Evolutionary conservation across 1,140 invertebrate genomes (phyloP).

Genomic region (Bemisia tabaci): DNA sequence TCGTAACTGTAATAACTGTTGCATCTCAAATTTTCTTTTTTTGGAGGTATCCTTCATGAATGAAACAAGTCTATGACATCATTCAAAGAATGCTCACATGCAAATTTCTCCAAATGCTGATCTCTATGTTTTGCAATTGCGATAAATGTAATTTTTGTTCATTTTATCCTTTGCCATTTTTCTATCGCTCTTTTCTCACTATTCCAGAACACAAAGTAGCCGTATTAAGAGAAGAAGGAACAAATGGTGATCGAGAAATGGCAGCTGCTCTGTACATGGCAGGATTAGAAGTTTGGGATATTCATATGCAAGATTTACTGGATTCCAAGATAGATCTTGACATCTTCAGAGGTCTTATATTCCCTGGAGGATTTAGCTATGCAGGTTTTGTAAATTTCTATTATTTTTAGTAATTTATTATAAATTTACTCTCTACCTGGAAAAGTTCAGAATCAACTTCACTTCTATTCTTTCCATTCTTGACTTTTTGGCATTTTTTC

Average conservation of each 20-base stretch:
- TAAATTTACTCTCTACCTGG: slow-evolving; percentile 8
- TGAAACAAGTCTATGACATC: too few species aligned
- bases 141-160: too few species aligned
- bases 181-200: slow-evolving; percentile 8
- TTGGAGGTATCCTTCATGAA: too few species aligned
- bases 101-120: too few species aligned
- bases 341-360: slow-evolving; percentile 75
- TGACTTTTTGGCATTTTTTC: slow-evolving; percentile 3
- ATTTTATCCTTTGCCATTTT: too few species aligned
- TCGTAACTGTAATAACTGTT: too few species aligned
- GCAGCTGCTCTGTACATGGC: slow-evolving; percentile 79
- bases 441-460: too few species aligned
- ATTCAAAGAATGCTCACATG: too few species aligned
- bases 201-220: slow-evolving; percentile 53
- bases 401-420: slow-evolving; percentile 3
- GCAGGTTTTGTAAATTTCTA: slow-evolving; percentile 42
- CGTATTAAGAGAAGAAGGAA: slow-evolving; percentile 90
- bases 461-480: too few species aligned
- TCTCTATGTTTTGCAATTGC: too few species aligned
- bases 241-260: slow-evolving; percentile 96
- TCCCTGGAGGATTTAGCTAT: slow-evolving; percentile 96
- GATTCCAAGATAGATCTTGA: slow-evolving; percentile 52
- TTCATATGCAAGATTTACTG: slow-evolving; percentile 81
- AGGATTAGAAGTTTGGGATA: slow-evolving; percentile 84
- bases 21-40: too few species aligned